phyloP scores from a whole-genome alignment of 2,797 vertebrate species.

The Chaetodon trifasciatus region DNA sequence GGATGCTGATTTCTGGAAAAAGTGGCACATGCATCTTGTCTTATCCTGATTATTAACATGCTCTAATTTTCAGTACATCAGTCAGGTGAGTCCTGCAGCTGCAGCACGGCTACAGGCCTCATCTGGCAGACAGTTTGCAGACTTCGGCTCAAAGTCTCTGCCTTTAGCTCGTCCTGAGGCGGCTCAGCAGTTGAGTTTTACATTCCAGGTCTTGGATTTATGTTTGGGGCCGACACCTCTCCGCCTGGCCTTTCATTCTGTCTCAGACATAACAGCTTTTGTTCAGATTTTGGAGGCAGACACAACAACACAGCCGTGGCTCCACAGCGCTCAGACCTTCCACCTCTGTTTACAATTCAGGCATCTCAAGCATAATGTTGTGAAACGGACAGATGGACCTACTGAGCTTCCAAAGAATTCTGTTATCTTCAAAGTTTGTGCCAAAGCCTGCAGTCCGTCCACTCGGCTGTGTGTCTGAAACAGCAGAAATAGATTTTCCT shows the following conservation, averaged over 20 bases:
- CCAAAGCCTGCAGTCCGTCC: neutral
- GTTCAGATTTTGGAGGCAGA: slow-evolving; percentile 52
- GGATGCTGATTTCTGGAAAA: slow-evolving; percentile 60
- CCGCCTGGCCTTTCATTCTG: slow-evolving; percentile 21
- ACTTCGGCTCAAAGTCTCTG: neutral
- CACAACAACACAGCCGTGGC: slow-evolving; percentile 56
- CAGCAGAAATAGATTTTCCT: neutral
- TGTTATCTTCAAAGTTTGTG: slow-evolving; percentile 23
- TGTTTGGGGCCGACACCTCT: slow-evolving; percentile 23
- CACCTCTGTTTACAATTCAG: slow-evolving; percentile 45
- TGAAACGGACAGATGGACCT: slow-evolving; percentile 60
- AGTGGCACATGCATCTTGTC: slow-evolving; percentile 38
- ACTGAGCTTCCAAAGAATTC: slow-evolving; percentile 24
- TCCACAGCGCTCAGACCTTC: slow-evolving; percentile 46
- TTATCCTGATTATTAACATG: slow-evolving; percentile 66
- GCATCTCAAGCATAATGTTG: slow-evolving; percentile 52
- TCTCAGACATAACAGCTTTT: slow-evolving; percentile 66
- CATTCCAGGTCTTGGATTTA: slow-evolving; percentile 30
- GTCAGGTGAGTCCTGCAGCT: slow-evolving; percentile 29
- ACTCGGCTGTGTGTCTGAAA: neutral
- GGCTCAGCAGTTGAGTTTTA: neutral
- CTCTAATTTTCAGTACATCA: slow-evolving; percentile 41
- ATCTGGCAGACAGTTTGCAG: neutral
- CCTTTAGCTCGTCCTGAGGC: neutral
- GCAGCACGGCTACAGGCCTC: neutral